Base-by-base conservation (phyloP, 2,888 invertebrate species). In the Chorisops tibialis region DNA sequence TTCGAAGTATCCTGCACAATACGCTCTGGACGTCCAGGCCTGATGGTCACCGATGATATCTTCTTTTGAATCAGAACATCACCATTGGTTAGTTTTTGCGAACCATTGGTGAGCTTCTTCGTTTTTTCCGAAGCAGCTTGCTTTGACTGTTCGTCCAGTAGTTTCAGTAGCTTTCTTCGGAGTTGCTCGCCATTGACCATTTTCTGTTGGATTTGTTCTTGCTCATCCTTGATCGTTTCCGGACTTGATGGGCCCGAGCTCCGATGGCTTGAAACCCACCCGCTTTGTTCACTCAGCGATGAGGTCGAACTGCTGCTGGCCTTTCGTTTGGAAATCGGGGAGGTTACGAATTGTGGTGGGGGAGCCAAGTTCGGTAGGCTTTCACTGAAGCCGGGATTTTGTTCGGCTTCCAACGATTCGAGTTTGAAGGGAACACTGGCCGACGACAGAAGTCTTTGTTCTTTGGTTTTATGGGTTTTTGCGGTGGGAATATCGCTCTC, bases 211-310 rank as follows among this genome's bases (percentile, higher is more conserved):
- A 79, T 79, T 12, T 60, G 38, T 49, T 64, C 61, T 19, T 37
- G 66, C 60, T 70, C 73, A 59, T 70, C 72, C 35, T 65, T 71
- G 9, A 77, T 70, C 3, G 77, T 75, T 70, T 85, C 85, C 4
- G 85, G 85, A 58, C 84, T 82, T 0, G 85, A 85, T n/a, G 82
- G 82, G 18, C 81, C 82, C 54, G 86, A 85, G 71, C 85, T 86
- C 45, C 84, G 81, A 47, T 87, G 85, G 69, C 90, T 91, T 30
- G 91, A 91, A 1, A 92, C 91, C 91, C 92, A 93, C 1, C 92
- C 92, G 71, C 91, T 91, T 75, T 90, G 89, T 75, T 92, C 92
- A 70, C 91, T 91, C 64, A 88, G 77, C 63, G 86, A 85, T 14
- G 87, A 85, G 0, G 87, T 86, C 7, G 86, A 85, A 68, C 71